These are phyloP conservation scores for Apis dorsata DNA, from an alignment of 1,140 invertebrate species.

Conservation along the genomic window DNA sequence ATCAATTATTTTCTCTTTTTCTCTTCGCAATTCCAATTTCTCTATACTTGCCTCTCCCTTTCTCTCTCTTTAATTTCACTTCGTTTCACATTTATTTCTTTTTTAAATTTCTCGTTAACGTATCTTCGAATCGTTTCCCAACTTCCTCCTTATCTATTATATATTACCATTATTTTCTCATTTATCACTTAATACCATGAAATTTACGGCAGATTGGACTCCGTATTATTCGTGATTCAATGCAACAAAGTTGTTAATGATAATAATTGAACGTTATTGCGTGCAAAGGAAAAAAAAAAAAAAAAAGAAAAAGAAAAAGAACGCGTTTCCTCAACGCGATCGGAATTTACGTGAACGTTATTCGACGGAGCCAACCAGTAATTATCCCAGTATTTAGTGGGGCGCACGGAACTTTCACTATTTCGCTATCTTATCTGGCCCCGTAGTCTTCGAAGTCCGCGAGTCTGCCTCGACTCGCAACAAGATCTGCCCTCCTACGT, in stretches of 20 bases:
- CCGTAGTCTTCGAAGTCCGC: constrained; percentile 35
- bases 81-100: no score
- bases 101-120: no score
- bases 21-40: no score
- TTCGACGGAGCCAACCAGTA: neutral
- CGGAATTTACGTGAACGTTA: constrained; percentile 19
- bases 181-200: neutral
- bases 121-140: no score
- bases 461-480: constrained; percentile 27
- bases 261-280: neutral
- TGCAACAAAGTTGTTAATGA: neutral
- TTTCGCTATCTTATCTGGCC: constrained; percentile 53
- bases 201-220: neutral
- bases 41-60: no score
- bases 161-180: neutral
- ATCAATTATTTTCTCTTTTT: neutral
- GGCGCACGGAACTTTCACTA: constrained; percentile 43
- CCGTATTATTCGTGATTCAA: neutral
- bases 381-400: constrained; percentile 40
- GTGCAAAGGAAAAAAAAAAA: no score
- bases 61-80: no score
- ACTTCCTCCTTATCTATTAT: no score
- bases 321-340: neutral
- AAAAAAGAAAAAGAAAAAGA: neutral
- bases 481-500: constrained; percentile 49